phyloP scores from a whole-genome alignment of 2,797 vertebrate genomes.

The Ambastaia sidthimunki region DNA sequence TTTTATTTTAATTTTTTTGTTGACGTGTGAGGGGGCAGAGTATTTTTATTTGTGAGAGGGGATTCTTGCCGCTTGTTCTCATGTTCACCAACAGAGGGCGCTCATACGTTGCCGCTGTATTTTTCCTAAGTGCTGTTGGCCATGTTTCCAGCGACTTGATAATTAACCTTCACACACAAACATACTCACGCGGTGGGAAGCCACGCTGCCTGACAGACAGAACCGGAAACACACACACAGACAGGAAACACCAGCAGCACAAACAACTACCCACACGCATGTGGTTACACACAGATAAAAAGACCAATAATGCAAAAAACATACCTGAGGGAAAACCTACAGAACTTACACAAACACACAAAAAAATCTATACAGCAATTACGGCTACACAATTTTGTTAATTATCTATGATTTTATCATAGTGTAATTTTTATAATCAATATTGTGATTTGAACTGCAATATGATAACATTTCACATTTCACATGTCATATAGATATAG shows the following conservation, averaged over 20 bases:
- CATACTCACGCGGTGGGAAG: constrained; percentile 43
- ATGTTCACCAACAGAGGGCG: constrained; percentile 58
- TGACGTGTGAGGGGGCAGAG: neutral
- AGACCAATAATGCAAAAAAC: constrained; percentile 33
- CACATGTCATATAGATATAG: too few species aligned
- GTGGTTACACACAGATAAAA: constrained; percentile 57
- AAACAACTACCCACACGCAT: constrained; percentile 51
- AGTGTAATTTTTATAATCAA: too few species aligned
- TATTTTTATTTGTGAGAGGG: constrained; percentile 12
- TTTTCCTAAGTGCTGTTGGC: constrained; percentile 30
- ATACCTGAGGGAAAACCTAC: constrained; percentile 16
- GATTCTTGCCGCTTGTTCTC: neutral
- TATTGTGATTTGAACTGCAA: too few species aligned
- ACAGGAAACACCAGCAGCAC: constrained; percentile 54
- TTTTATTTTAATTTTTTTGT: too few species aligned
- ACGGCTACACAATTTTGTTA: too few species aligned
- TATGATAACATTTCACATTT: too few species aligned
- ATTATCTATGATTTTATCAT: too few species aligned
- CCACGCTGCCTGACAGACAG: constrained; percentile 49
- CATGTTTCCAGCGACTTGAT: constrained; percentile 55
- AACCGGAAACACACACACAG: constrained; percentile 38
- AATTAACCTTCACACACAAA: constrained; percentile 53
- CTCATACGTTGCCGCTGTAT: constrained; percentile 18
- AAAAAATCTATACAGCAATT: too few species aligned
- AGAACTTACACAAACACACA: neutral